Evolutionary conservation across 35 echinoderm and acorn worm species (phyloP).

Genomic region (Apostichopus californicus): DNA sequence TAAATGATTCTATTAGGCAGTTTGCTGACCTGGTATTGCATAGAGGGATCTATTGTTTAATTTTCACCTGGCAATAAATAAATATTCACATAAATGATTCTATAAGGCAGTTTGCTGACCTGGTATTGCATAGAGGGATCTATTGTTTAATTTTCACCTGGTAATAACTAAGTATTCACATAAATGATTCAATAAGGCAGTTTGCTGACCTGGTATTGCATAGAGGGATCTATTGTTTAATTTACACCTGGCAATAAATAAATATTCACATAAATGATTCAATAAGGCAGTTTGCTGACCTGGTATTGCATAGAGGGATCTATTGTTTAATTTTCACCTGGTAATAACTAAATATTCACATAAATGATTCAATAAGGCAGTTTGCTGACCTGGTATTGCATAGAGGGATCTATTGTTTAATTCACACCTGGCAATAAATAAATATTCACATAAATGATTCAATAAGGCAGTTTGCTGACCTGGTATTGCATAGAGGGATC

Average conservation of each 20-base stretch:
- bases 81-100: too few relatives aligned
- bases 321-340: slow-evolving; percentile 49
- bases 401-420: slow-evolving; percentile 86
- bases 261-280: too few relatives aligned
- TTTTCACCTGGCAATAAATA: too few relatives aligned
- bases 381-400: slow-evolving; percentile 84
- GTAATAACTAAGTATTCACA: too few relatives aligned
- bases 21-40: slow-evolving; percentile 84
- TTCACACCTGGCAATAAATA: too few relatives aligned
- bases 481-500: slow-evolving; percentile 95
- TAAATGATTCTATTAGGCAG: too few relatives aligned
- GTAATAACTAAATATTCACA: too few relatives aligned
- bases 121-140: slow-evolving; percentile 95
- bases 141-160: slow-evolving; percentile 49
- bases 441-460: too few relatives aligned
- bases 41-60: slow-evolving; percentile 86
- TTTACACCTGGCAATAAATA: too few relatives aligned
- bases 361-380: too few relatives aligned
- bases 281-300: slow-evolving; percentile 40
- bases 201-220: slow-evolving; percentile 84
- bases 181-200: too few relatives aligned
- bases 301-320: slow-evolving; percentile 95
- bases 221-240: slow-evolving; percentile 86
- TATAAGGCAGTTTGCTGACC: slow-evolving; percentile 43
- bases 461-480: slow-evolving; percentile 40